Percentiles rank a stretch among this genome's conserved stretches.
Evolutionary conservation across 2,888 invertebrate genomes (phyloP).

Genomic region (Sabellastarte sp.): DNA sequence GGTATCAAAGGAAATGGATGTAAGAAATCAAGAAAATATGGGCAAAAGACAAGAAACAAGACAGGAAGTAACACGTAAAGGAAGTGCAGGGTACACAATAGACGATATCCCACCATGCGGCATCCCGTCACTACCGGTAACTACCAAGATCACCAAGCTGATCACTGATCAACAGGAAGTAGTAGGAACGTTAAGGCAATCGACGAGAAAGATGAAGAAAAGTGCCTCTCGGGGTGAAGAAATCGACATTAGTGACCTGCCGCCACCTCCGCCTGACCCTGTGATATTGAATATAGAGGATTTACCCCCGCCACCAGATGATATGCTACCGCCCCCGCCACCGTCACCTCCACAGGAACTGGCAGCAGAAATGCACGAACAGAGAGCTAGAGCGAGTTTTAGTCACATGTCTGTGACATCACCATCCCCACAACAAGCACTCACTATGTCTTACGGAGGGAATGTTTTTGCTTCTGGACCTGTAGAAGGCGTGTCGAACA

Average conservation of each 20-base stretch:
- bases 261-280: not conserved
- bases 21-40: not conserved
- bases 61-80: not conserved
- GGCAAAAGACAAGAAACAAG: not conserved
- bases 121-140: constrained; percentile 19
- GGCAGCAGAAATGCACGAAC: not conserved
- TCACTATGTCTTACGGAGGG: no score
- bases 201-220: not conserved
- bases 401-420: no score
- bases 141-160: constrained; percentile 19
- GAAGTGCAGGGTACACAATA: not conserved
- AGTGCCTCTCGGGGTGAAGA: not conserved
- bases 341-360: constrained; percentile 1
- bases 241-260: constrained; percentile 3
- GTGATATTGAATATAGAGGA: not conserved
- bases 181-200: not conserved
- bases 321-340: not conserved
- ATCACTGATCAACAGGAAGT: constrained; percentile 6
- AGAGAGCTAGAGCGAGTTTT: no score
- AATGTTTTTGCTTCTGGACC: no score
- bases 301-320: not conserved
- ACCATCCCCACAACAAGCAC: no score
- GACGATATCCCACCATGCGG: not conserved
- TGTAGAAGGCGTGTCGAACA: not conserved
- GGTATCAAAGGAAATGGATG: no score